These are phyloP conservation scores for Silurus asotus DNA, from an alignment of 2,113 vertebrate genomes.

Conservation along the genomic window DNA sequence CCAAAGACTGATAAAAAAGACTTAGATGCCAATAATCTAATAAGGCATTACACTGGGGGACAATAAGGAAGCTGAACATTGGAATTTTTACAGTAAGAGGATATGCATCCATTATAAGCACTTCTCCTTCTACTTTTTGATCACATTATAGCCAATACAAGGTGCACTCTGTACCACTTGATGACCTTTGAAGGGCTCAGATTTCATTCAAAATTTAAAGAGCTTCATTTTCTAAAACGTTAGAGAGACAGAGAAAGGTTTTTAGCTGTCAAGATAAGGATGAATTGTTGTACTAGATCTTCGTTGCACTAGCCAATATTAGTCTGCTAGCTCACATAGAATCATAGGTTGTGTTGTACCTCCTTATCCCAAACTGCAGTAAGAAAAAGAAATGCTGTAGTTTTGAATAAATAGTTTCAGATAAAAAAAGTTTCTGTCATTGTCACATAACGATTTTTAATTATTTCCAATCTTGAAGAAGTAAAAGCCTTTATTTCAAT, in stretches of 20 bases:
- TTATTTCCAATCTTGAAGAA: background rate
- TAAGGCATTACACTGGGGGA: background rate
- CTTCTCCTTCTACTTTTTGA: background rate
- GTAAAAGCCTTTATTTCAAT: background rate
- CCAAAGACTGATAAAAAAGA: constrained; percentile 2
- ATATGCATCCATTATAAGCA: background rate
- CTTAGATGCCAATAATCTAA: background rate
- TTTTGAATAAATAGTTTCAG: background rate
- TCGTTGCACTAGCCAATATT: background rate
- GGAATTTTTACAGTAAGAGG: background rate
- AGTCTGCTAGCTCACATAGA: background rate
- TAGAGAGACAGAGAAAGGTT: background rate
- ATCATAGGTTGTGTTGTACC: background rate
- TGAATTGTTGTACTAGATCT: background rate
- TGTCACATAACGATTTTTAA: background rate
- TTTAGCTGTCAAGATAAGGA: background rate
- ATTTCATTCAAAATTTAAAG: background rate
- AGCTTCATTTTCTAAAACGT: background rate
- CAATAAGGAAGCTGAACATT: background rate
- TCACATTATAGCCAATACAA: background rate
- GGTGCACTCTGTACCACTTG: no score
- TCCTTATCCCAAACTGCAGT: background rate
- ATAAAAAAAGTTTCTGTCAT: background rate
- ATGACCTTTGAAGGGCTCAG: background rate
- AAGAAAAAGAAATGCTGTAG: background rate